Base-by-base conservation (phyloP, 2,888 invertebrate genomes). In the Acholoe squamosa region DNA sequence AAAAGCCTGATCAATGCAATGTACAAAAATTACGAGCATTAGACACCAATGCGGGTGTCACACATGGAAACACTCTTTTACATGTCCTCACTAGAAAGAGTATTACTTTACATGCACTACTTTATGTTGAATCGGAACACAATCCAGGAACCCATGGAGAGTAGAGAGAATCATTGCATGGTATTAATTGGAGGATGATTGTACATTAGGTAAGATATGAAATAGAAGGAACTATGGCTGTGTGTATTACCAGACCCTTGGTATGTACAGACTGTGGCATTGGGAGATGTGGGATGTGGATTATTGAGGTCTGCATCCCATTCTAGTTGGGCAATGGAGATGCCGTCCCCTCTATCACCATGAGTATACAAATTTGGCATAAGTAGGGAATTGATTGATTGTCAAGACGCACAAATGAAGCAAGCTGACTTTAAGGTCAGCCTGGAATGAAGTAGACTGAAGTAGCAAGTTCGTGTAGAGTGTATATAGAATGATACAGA, bases 1-100 rank as follows among this genome's bases (percentile, higher is more conserved):
- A 80, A 80, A 80, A 80, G 80, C 80, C 80, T 80, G 80, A 80
- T 80, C 80, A 80, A 80, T 80, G 80, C 80, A 80, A 80, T 80
- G 33, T 80, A 43, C 22, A 80, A 43, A 33, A 25, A 31, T 22
- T 3, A 25, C 31, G 28, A 31, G 16, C 28, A 25, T 14, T 76
- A 76, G 76, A 31, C 34, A 76, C 80, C 80, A 19, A 0, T 33
- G 43, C 19, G 80, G 80, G 43, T 43, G 33, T 7, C 12, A 19
- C 16, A 33, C 7, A 22, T 14, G 43, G 80, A 19, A 34, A 16
- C 80, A 19, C 80, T 34, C 33, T 25, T 43, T 80, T 80, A 80
- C 80, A 80, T 80, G 80, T 80, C 80, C 71, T 71, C 71, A 34
- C 80, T 80, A 34, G 43, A 16, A 43, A 80, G 80, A 80, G 80